Evolutionary conservation across 2,113 vertebrate genomes (phyloP).

Genomic region (Leucoraja erinaceus): DNA sequence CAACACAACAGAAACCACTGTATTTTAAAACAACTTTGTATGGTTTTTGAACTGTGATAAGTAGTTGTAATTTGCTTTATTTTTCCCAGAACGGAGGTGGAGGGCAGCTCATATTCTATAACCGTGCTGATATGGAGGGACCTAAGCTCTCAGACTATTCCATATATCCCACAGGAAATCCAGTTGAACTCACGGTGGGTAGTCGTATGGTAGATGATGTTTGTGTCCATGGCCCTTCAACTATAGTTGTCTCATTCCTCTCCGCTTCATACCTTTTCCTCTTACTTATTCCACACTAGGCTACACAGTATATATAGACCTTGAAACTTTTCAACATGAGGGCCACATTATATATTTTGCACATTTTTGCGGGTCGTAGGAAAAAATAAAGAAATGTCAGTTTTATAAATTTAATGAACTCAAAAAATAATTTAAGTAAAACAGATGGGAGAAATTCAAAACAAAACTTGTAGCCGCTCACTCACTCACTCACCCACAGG

Average conservation of each 20-base stretch:
- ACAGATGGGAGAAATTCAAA: too few relatives aligned
- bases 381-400: too few relatives aligned
- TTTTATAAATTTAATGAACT: too few relatives aligned
- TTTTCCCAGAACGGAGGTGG: slow-evolving; percentile 57
- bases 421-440: too few relatives aligned
- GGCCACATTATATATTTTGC: too few relatives aligned
- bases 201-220: not conserved
- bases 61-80: not conserved
- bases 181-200: slow-evolving; percentile 59
- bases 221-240: not conserved
- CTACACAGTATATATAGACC: too few relatives aligned
- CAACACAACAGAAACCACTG: not conserved
- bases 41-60: not conserved
- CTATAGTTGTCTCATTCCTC: not conserved
- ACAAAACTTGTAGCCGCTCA: too few relatives aligned
- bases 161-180: slow-evolving; percentile 59
- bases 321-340: too few relatives aligned
- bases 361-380: too few relatives aligned
- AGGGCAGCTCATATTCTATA: slow-evolving; percentile 72
- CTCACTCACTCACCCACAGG: too few relatives aligned
- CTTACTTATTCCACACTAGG: not conserved
- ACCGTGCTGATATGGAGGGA: slow-evolving; percentile 62
- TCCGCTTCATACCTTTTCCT: not conserved
- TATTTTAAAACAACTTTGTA: not conserved
- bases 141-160: slow-evolving; percentile 70